phyloP scores from a whole-genome alignment of 2,888 invertebrate genomes.

The Heterodera filipjevi region DNA sequence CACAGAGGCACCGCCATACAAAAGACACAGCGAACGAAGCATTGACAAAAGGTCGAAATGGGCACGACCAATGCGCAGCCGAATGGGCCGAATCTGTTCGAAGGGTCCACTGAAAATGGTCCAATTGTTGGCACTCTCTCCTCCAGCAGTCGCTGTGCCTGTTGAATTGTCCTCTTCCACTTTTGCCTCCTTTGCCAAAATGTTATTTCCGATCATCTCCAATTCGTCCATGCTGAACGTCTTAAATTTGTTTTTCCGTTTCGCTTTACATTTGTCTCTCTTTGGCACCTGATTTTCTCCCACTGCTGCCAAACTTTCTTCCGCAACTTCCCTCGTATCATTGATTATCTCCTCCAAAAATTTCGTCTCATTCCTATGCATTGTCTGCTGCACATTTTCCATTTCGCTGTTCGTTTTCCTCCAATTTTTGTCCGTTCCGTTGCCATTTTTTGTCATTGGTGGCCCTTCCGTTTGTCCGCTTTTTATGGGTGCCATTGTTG shows the following conservation, averaged over 20 bases:
- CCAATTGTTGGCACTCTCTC: conserved; percentile 21
- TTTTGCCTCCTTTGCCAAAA: conserved; percentile 1
- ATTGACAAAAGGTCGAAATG: conserved; percentile 55
- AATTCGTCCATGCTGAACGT: conserved; percentile 21
- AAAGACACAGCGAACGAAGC: conserved; percentile 54
- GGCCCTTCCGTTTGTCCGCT: neutral
- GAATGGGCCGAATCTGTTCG: conserved; percentile 43
- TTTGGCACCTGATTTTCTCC: neutral
- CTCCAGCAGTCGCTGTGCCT: neutral
- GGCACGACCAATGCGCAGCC: conserved; percentile 24
- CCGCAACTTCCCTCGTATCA: neutral
- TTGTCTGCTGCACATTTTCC: neutral
- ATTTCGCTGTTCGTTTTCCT: neutral
- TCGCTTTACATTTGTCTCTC: neutral
- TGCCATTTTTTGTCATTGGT: neutral
- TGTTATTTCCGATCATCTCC: conserved; percentile 15
- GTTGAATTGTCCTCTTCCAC: conserved; percentile 1
- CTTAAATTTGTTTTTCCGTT: neutral
- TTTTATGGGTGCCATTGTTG: neutral
- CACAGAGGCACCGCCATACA: conserved; percentile 49
- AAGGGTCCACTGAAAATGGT: conserved; percentile 40
- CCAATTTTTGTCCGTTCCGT: neutral
- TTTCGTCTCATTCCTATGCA: neutral
- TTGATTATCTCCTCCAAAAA: neutral
- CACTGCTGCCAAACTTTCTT: neutral